Percentiles rank a stretch among this genome's conserved stretches.
Conservation (phyloP, 2,113 vertebrate genomes). For the Hippolais icterina region DNA sequence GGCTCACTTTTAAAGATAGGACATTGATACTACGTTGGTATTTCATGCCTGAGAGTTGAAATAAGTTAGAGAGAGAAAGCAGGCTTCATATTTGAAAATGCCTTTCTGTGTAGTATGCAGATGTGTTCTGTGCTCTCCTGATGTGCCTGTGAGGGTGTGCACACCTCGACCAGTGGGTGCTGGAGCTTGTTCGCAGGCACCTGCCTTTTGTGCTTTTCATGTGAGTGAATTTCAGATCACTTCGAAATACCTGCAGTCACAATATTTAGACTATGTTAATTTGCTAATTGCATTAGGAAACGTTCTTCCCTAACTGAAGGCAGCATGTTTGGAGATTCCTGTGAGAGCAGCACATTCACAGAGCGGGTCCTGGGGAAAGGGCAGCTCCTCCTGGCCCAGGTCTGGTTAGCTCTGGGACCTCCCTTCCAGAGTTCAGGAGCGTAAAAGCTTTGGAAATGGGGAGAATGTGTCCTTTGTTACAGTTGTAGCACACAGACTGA, state of each 20-base stretch:
- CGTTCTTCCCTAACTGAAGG: background rate
- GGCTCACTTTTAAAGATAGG: background rate
- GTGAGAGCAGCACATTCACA: background rate
- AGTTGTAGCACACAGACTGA: background rate
- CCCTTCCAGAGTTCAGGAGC: background rate
- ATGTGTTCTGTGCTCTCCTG: background rate
- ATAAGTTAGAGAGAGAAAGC: background rate
- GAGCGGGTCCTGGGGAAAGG: background rate
- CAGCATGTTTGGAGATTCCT: background rate
- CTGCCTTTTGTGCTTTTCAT: background rate
- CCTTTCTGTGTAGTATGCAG: background rate
- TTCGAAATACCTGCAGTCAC: background rate
- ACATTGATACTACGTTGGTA: background rate
- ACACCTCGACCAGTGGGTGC: rapidly evolving
- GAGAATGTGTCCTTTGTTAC: background rate
- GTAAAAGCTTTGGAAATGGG: background rate
- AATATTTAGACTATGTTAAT: background rate
- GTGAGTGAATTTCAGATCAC: background rate
- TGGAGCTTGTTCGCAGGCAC: background rate
- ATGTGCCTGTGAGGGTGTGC: background rate
- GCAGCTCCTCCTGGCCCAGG: background rate
- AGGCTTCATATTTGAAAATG: background rate
- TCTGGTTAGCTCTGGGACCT: background rate
- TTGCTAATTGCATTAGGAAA: background rate
- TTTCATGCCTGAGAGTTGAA: background rate